Percentiles rank a stretch among this genome's conserved stretches.
Conservation (phyloP, 2,888 invertebrate species). For the Chydorus sphaericus region DNA sequence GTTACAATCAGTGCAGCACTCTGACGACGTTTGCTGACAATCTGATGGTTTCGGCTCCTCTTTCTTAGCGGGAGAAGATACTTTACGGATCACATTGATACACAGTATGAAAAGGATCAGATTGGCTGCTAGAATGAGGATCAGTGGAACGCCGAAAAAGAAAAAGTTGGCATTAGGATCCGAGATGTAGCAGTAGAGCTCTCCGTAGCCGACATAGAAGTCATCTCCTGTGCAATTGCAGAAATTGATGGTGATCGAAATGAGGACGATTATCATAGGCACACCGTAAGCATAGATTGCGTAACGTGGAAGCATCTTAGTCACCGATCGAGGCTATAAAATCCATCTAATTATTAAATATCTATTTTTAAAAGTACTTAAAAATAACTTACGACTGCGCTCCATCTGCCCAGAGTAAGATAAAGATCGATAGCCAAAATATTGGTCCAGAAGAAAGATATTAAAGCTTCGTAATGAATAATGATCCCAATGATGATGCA, state of each 20-base stretch:
- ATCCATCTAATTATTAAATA: too few species aligned
- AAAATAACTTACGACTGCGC: too few species aligned
- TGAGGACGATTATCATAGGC: conserved; percentile 25
- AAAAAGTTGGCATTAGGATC: conserved; percentile 19
- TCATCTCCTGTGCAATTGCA: conserved; percentile 13
- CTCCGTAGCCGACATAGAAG: conserved; percentile 20
- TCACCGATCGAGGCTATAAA: conserved; percentile 14
- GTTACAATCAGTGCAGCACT: too few species aligned
- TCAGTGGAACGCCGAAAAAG: conserved; percentile 22
- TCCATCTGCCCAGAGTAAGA: conserved; percentile 26
- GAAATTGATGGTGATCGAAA: conserved; percentile 26
- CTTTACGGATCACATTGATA: conserved; percentile 19
- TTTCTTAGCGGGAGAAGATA: conserved; percentile 15
- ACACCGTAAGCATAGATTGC: conserved; percentile 27
- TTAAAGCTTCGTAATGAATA: conserved; percentile 28
- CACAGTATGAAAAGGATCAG: conserved; percentile 21
- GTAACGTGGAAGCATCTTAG: conserved; percentile 18
- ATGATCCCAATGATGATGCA: conserved; percentile 26
- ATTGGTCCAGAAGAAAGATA: conserved; percentile 31
- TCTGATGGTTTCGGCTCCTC: too few species aligned
- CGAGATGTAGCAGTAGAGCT: conserved; percentile 22
- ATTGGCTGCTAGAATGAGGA: conserved; percentile 20
- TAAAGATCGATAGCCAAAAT: conserved; percentile 31
- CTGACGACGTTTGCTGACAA: too few species aligned
- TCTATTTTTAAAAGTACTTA: too few species aligned